phyloP scores from a whole-genome alignment of 2,797 vertebrate species.

The Pogonophryne albipinna region DNA sequence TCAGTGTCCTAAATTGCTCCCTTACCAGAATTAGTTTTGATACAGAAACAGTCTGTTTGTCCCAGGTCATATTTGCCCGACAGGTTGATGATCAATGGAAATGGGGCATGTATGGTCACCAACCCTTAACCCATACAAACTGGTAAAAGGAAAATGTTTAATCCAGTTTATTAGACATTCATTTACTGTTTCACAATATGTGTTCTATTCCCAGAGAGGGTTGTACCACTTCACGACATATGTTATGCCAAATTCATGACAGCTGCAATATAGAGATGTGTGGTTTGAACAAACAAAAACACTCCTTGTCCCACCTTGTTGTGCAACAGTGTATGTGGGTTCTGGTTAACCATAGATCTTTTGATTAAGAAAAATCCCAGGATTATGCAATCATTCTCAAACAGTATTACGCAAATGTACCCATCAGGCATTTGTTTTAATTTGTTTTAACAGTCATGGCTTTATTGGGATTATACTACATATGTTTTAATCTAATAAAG shows the following conservation, averaged over 20 bases:
- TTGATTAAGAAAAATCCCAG: conserved; percentile 35
- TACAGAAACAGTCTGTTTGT: conserved; percentile 24
- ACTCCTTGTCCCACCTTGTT: conserved; percentile 58
- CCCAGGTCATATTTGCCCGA: conserved; percentile 33
- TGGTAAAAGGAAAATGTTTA: not conserved
- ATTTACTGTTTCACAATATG: conserved; percentile 1
- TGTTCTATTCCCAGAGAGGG: conserved; percentile 26
- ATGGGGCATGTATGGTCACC: conserved; percentile 13
- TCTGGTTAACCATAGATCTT: conserved; percentile 43
- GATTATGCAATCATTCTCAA: conserved; percentile 26
- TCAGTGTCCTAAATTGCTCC: conserved; percentile 16
- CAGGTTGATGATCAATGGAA: conserved; percentile 43
- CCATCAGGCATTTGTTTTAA: conserved; percentile 10
- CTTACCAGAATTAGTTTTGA: conserved; percentile 12
- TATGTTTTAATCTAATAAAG: not conserved
- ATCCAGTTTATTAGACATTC: not conserved
- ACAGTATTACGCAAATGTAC: conserved; percentile 17
- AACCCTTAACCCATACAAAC: not conserved
- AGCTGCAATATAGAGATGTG: conserved; percentile 52
- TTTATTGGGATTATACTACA: not conserved
- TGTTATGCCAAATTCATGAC: conserved; percentile 36
- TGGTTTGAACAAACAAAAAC: conserved; percentile 52
- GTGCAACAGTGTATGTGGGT: conserved; percentile 58
- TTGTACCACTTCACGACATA: conserved; percentile 4
- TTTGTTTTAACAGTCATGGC: not conserved